Evolutionary conservation across 37 sponge, comb jelly and placozoan genomes (phyloP).

Genomic region (Ianthella basta): DNA sequence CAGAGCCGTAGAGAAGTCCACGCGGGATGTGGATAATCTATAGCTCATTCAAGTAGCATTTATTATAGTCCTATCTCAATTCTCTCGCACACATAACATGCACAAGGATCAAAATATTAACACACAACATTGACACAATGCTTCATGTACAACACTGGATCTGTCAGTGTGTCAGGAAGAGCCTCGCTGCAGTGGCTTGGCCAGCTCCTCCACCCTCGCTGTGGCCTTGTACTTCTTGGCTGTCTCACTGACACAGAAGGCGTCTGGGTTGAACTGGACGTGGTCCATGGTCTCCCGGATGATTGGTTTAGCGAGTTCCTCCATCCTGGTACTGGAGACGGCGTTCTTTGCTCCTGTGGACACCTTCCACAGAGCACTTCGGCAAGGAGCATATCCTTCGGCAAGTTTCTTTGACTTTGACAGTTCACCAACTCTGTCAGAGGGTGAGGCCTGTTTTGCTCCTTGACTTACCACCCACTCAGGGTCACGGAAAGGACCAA

Average conservation of each 20-base stretch:
- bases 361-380: constrained; percentile 76
- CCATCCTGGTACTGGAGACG: constrained; percentile 76
- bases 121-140: no score
- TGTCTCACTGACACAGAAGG: constrained; percentile 81
- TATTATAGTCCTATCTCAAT: no score
- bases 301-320: constrained; percentile 87
- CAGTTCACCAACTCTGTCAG: constrained; percentile 74
- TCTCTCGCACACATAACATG: no score
- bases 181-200: constrained; percentile 81
- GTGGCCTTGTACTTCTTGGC: constrained; percentile 89
- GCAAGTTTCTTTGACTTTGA: constrained; percentile 72
- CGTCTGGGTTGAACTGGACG: constrained; percentile 96
- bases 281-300: constrained; percentile 94
- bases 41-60: no score
- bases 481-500: constrained; percentile 79
- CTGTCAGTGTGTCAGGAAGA: no score
- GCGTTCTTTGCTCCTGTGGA: constrained; percentile 66
- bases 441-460: constrained; percentile 62
- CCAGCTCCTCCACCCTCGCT: constrained; percentile 82
- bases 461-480: constrained; percentile 68
- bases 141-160: no score
- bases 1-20: no score
- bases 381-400: constrained; percentile 83
- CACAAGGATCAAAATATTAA: no score
- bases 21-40: no score